These are phyloP conservation scores for Caenorhabditis sp. DNA, from an alignment of 2,888 invertebrate species.

Conservation along the genomic window DNA sequence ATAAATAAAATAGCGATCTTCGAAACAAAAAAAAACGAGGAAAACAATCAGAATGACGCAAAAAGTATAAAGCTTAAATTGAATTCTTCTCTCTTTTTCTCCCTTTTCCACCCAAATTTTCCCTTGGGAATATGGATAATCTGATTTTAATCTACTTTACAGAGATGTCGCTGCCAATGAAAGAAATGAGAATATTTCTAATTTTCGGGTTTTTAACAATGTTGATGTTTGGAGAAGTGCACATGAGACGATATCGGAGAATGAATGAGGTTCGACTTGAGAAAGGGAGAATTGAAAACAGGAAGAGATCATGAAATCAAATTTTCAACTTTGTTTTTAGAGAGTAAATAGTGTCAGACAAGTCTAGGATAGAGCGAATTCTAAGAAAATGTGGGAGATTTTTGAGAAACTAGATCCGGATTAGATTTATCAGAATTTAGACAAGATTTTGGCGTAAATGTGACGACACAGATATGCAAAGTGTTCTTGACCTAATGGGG, in stretches of 20 bases:
- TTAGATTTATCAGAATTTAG: too few relatives aligned
- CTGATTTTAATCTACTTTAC: neutral
- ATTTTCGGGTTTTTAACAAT: neutral
- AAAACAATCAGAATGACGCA: neutral
- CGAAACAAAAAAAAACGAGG: neutral
- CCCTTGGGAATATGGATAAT: neutral
- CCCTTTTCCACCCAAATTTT: neutral
- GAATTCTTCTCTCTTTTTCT: neutral
- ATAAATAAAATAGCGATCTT: neutral
- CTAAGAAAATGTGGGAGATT: too few relatives aligned
- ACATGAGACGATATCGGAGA: conserved; percentile 27
- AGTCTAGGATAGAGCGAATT: too few relatives aligned
- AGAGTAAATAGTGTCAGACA: too few relatives aligned
- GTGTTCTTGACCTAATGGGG: too few relatives aligned
- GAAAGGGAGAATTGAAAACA: too few relatives aligned
- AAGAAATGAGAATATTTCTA: neutral
- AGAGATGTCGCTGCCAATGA: neutral
- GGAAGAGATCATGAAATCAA: neutral
- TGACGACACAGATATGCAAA: too few relatives aligned
- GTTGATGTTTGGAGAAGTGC: neutral
- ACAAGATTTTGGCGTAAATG: too few relatives aligned
- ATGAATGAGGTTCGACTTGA: conserved; percentile 35
- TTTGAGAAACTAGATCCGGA: too few relatives aligned
- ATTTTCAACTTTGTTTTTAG: too few relatives aligned
- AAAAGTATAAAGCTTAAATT: conserved; percentile 2